Base-by-base conservation (phyloP, 2,888 invertebrate genomes). In the Eudasyphora cyanicolor region DNA sequence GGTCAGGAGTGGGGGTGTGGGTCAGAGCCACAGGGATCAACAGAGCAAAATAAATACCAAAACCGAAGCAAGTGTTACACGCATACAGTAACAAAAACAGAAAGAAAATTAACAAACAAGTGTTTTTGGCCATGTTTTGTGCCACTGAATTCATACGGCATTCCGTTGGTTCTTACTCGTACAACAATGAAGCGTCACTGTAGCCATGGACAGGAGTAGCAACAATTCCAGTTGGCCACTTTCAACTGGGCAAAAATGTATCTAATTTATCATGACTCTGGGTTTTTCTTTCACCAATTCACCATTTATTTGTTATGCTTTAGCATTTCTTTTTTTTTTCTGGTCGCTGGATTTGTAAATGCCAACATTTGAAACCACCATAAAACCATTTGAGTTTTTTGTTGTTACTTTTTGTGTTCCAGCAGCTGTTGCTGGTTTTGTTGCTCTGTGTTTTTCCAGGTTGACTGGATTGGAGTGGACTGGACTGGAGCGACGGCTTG, bases 291-390 rank as follows among this genome's bases (percentile, higher is more conserved):
- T 64, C 12, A 10, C 38, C 10, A n/a, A 12, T 60, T 60, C n/a
- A 14, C 1, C 17, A n/a, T n/a, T n/a, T n/a, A 0, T n/a, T 60
- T 32, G 2, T 57, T 29, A 24, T 54, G 21, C 21, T 54, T 54
- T 19, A n/a, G 29, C 6, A n/a, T 29, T 60, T 60, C n/a, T 60
- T 29, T 60, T 14, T 29, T 60, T 0, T 60, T 60, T 17, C n/a
- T 4, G n/a, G n/a, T 60, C 21, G 19, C 8, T 21, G 21, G 4
- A 67, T 67, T 67, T 64, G 38, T 42, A 67, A 67, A 67, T 67
- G 67, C 42, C 42, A 42, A 5, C 67, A 67, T 38, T 67, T 67
- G 67, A 42, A 24, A 67, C 67, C 67, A 67, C 67, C 67, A 67
- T 67, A 42, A 67, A 67, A 42, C 67, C 42, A 60, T 42, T 27